These are phyloP conservation scores for Marmota monax DNA, from an alignment of 2,113 vertebrate species.

Conservation along the genomic window DNA sequence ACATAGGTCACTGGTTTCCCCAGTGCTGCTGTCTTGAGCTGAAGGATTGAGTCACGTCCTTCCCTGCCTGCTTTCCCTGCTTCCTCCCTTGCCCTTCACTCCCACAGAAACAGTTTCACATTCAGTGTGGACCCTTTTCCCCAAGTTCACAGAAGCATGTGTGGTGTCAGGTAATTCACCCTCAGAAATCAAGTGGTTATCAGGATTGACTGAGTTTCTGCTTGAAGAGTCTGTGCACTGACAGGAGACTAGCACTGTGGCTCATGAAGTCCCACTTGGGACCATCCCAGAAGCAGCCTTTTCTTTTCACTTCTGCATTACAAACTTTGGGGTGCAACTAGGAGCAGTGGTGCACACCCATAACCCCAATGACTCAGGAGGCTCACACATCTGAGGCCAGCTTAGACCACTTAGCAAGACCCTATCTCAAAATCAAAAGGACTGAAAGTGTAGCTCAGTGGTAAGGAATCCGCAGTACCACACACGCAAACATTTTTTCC, in stretches of 20 bases:
- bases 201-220: background rate
- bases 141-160: background rate
- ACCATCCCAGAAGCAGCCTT: background rate
- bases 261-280: background rate
- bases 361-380: background rate
- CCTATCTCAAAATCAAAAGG: background rate
- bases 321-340: background rate
- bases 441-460: background rate
- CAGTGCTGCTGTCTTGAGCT: background rate
- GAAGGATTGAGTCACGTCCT: background rate
- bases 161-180: background rate
- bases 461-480: background rate
- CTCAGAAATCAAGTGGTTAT: no score
- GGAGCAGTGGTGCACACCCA: no score
- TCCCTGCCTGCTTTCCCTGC: no score
- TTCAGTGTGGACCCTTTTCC: background rate
- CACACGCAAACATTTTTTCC: no score
- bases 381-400: background rate
- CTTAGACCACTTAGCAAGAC: background rate
- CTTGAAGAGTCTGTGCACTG: background rate
- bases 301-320: background rate
- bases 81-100: no score
- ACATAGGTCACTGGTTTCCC: rapidly evolving
- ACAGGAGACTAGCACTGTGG: background rate
- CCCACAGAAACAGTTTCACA: background rate